phyloP scores from a whole-genome alignment of 1,140 invertebrate species.

The Drosophila athabasca region DNA sequence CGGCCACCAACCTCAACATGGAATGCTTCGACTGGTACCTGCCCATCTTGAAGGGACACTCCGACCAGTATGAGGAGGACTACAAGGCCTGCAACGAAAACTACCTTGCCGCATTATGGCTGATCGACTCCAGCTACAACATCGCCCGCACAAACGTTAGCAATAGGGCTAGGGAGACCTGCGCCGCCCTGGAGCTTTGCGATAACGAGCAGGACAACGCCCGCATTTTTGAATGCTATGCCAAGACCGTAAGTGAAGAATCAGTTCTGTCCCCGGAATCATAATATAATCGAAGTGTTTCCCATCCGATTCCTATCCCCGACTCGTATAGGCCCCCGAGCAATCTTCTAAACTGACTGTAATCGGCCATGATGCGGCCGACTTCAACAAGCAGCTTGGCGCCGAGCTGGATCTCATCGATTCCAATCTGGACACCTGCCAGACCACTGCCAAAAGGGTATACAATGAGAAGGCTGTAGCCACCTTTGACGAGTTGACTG shows the following conservation, averaged over 20 bases:
- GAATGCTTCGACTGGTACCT: conserved; percentile 24
- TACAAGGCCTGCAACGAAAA: not conserved
- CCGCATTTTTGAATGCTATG: not conserved
- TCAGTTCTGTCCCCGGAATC: too few relatives aligned
- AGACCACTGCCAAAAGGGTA: not conserved
- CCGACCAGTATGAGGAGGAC: conserved; percentile 18
- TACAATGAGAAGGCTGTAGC: not conserved
- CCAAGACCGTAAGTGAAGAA: not conserved
- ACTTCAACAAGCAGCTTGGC: not conserved
- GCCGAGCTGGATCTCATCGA: not conserved
- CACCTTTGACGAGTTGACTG: not conserved
- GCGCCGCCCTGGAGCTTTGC: not conserved
- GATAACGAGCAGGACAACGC: not conserved
- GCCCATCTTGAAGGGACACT: conserved; percentile 18
- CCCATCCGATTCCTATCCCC: not conserved
- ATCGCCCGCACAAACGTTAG: not conserved
- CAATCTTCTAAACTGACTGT: too few relatives aligned
- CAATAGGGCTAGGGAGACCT: not conserved
- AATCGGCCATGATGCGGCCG: not conserved
- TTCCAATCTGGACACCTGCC: not conserved
- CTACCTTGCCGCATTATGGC: not conserved
- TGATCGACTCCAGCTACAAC: not conserved
- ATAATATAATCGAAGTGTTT: too few relatives aligned
- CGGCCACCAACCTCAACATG: conserved; percentile 11
- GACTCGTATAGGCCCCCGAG: not conserved